Base-by-base conservation (phyloP, 2,113 vertebrate species). In the Lipophrys pholis region DNA sequence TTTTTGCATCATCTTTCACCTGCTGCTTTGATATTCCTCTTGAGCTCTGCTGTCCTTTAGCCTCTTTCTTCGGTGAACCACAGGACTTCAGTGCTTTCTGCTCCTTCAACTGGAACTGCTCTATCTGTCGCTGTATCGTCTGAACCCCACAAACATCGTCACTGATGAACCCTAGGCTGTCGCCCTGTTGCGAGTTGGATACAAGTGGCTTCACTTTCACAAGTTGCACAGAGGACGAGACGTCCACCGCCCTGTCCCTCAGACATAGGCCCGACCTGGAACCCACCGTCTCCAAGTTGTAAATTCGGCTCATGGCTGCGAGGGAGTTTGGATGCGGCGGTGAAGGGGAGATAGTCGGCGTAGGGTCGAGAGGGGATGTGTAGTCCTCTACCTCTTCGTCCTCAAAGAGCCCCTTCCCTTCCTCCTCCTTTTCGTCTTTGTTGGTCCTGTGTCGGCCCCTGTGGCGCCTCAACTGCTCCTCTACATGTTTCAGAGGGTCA, bases 261-360 rank as follows among this genome's bases (percentile, higher is more conserved):
- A 93, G 38, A 61, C 89, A 92, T 43, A 92, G 66, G 8, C 84
- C 85, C 0, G 90, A 86, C 50, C 92, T 91, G 0, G 93, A 86
- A n/a, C 86, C 86, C 2, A 90, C 90, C 0, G 86, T 71, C 46
- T 93, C 91, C 66, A 93, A 61, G 63, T 93, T 93, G 79, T 94
- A 94, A 57, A 94, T 93, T 53, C 91, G 88, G 40, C 93, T 94
- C 94, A 95, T 94, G 58, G 76, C 83, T 80, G 76, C 69, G 0
- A 89, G 70, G 6, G 91, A 87, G 84, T 84, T 81, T 5, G 80
- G 73, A 59, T 80, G 83, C 45, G 85, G 62, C 0, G 86, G 90
- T 6, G 90, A 85, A 50, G 87, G 65, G 38, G 80, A 86, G 3
- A 78, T 42, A 64, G 83, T 74, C 40, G 76, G 64, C 7, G 69